Evolutionary conservation across 1,140 invertebrate genomes (phyloP).

Genomic region (Aphelenchoides fujianensis): DNA sequence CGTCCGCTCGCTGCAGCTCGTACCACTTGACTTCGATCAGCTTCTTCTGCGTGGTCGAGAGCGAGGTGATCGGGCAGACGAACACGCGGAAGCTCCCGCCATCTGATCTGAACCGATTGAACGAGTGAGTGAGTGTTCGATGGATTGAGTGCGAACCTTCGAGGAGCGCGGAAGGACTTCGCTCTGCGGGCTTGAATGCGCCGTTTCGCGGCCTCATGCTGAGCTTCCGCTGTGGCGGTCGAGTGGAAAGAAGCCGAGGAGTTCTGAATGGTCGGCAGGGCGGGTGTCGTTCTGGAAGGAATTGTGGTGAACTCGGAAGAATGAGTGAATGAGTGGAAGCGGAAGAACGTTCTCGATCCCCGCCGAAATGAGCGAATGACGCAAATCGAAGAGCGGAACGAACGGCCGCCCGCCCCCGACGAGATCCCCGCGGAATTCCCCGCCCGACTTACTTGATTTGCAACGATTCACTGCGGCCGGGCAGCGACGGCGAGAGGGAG

Average conservation of each 20-base stretch:
- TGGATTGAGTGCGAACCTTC: no score
- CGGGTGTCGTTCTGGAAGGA: neutral
- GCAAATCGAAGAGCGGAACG: no score
- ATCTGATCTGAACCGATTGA: neutral
- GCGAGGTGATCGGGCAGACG: slow-evolving; percentile 29
- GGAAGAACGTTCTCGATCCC: no score
- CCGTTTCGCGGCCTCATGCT: slow-evolving; percentile 1
- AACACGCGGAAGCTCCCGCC: slow-evolving; percentile 34
- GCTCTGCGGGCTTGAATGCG: slow-evolving; percentile 17
- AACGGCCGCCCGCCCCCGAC: no score
- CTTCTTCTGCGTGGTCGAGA: slow-evolving; percentile 33
- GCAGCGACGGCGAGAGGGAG: neutral
- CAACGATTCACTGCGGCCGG: neutral
- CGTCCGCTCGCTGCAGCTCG: slow-evolving; percentile 21
- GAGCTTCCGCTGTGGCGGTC: neutral
- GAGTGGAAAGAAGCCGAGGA: slow-evolving; percentile 7
- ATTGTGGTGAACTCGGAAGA: no score
- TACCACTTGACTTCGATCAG: slow-evolving; percentile 34
- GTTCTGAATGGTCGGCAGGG: neutral
- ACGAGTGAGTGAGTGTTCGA: no score
- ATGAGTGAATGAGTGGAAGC: neutral
- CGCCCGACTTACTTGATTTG: neutral
- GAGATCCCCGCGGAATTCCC: no score
- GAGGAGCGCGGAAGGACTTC: slow-evolving; percentile 12
- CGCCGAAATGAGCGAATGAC: no score